Conservation (phyloP, 2,113 vertebrate genomes). For the Agapornis roseicollis region DNA sequence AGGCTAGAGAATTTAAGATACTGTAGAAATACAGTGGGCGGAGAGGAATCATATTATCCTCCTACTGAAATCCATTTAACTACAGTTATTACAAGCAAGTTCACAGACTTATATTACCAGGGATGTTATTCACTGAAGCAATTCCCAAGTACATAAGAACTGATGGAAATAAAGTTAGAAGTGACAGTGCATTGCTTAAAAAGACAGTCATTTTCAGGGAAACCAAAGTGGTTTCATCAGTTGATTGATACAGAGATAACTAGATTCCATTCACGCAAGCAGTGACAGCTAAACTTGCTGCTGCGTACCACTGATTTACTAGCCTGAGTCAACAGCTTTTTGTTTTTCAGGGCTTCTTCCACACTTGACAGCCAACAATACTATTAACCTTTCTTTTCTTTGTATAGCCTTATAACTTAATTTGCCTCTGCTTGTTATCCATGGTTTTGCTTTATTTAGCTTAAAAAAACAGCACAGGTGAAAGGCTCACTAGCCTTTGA, state of each 20-base stretch:
- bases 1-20: neutral
- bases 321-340: neutral
- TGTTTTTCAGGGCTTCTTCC: neutral
- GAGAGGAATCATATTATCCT: neutral
- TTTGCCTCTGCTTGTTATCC: neutral
- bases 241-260: neutral
- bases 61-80: neutral
- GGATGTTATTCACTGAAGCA: neutral
- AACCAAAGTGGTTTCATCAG: neutral
- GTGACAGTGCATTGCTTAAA: neutral
- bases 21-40: neutral
- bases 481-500: neutral
- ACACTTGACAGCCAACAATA: neutral
- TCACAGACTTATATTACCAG: neutral
- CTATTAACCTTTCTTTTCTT: neutral
- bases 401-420: neutral
- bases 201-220: neutral
- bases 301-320: neutral
- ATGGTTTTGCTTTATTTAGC: neutral
- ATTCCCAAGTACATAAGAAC: neutral
- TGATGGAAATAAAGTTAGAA: neutral
- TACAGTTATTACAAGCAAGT: neutral
- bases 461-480: neutral
- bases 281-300: neutral
- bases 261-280: neutral